Percentiles rank a stretch among this genome's conserved stretches.
phyloP scores from a whole-genome alignment of 2,888 invertebrate species.

The Tricholauxania praeusta region DNA sequence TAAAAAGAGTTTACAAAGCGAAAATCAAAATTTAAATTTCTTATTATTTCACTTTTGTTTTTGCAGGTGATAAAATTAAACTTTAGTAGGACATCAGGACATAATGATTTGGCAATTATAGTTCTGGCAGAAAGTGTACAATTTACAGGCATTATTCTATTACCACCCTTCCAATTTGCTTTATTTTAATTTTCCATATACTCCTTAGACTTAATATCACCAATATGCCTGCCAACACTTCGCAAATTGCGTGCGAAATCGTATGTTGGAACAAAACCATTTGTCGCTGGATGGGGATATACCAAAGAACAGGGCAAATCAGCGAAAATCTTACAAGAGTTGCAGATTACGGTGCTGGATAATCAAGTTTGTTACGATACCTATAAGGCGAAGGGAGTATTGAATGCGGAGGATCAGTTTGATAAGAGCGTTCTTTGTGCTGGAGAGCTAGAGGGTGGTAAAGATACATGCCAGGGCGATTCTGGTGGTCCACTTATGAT shows the following conservation, averaged over 20 bases:
- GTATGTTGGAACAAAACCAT: conserved; percentile 73
- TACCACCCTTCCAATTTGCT: no score
- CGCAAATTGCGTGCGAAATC: conserved; percentile 70
- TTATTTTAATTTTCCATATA: conserved; percentile 18
- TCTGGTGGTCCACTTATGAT: conserved; percentile 67
- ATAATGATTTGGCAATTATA: conserved; percentile 83
- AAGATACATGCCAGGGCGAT: conserved; percentile 67
- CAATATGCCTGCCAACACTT: conserved; percentile 80
- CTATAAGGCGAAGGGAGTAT: conserved; percentile 55
- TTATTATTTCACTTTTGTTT: conserved; percentile 3
- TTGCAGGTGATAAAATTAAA: conserved; percentile 46
- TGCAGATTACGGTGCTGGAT: conserved; percentile 78
- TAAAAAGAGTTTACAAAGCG: no score
- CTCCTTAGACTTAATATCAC: conserved; percentile 73
- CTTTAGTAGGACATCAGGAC: conserved; percentile 65
- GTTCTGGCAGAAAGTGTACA: conserved; percentile 71
- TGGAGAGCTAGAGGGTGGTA: conserved; percentile 61
- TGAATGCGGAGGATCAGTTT: conserved; percentile 61
- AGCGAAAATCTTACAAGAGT: conserved; percentile 75
- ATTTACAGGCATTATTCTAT: conserved; percentile 69
- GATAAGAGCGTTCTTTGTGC: conserved; percentile 63
- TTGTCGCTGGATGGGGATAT: conserved; percentile 77
- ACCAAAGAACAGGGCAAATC: conserved; percentile 72
- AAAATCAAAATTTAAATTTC: no score
- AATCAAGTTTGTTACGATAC: conserved; percentile 72